Conservation (phyloP, 2,797 vertebrate species). For the Garrulus glandarius region DNA sequence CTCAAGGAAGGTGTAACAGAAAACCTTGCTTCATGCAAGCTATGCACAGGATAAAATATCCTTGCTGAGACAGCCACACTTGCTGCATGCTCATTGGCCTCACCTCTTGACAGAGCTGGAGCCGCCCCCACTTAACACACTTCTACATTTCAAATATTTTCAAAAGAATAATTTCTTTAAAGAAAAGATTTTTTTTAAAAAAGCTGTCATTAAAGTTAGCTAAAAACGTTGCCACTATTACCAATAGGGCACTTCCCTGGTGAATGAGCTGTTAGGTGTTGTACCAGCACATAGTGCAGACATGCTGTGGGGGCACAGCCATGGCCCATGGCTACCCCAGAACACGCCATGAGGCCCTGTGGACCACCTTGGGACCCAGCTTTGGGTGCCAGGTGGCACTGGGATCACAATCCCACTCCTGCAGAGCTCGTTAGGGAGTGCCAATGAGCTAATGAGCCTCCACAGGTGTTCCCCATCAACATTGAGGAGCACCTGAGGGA, state of each 20-base stretch:
- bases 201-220: not conserved
- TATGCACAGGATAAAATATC: not conserved
- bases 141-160: not conserved
- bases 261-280: rapidly evolving
- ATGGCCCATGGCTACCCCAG: no score
- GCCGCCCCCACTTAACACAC: not conserved
- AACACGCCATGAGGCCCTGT: rapidly evolving
- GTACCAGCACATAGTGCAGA: rapidly evolving
- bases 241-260: rapidly evolving
- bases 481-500: not conserved
- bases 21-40: not conserved
- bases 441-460: not conserved
- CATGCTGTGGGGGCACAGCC: rapidly evolving
- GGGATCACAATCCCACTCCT: not conserved
- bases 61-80: not conserved
- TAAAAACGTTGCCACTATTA: not conserved
- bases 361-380: rapidly evolving
- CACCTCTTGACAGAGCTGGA: not conserved
- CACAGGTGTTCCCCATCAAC: rapidly evolving
- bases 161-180: not conserved
- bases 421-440: not conserved
- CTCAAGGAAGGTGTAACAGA: not conserved
- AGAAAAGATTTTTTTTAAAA: not conserved
- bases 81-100: not conserved
- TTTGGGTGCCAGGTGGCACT: not conserved